Evolutionary conservation across 92 coral and sea anemone species (phyloP).

Genomic region (Galaxea fascicularis): DNA sequence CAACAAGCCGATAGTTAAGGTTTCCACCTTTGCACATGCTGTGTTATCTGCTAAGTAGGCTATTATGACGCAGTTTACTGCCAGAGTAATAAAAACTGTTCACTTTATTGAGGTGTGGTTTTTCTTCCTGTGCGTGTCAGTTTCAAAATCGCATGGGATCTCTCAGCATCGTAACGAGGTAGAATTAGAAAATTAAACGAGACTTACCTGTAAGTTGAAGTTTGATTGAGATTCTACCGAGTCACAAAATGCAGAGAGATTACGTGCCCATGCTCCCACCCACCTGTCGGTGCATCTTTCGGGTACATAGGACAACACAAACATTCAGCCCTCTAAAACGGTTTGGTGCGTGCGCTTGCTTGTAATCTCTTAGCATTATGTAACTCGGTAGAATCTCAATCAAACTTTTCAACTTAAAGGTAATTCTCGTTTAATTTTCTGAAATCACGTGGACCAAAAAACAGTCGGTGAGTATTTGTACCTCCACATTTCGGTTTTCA

Average conservation of each 20-base stretch:
- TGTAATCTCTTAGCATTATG: too few relatives aligned
- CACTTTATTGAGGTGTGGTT: conserved; percentile 1
- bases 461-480: too few relatives aligned
- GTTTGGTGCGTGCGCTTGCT: background rate
- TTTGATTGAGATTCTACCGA: conserved; percentile 25
- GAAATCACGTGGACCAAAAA: too few relatives aligned
- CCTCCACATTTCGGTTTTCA: too few relatives aligned
- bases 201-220: too few relatives aligned
- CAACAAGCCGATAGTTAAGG: conserved; percentile 5
- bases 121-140: too few relatives aligned
- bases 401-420: too few relatives aligned
- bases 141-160: too few relatives aligned
- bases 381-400: too few relatives aligned
- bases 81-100: background rate
- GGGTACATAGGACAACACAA: background rate
- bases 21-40: conserved; percentile 4
- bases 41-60: conserved; percentile 13
- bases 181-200: too few relatives aligned
- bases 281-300: background rate
- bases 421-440: too few relatives aligned
- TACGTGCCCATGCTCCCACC: background rate
- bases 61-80: background rate
- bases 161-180: too few relatives aligned
- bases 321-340: background rate
- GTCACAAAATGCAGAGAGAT: background rate